phyloP scores from a whole-genome alignment of 2,888 invertebrate species.

The Heterodera filipjevi region DNA sequence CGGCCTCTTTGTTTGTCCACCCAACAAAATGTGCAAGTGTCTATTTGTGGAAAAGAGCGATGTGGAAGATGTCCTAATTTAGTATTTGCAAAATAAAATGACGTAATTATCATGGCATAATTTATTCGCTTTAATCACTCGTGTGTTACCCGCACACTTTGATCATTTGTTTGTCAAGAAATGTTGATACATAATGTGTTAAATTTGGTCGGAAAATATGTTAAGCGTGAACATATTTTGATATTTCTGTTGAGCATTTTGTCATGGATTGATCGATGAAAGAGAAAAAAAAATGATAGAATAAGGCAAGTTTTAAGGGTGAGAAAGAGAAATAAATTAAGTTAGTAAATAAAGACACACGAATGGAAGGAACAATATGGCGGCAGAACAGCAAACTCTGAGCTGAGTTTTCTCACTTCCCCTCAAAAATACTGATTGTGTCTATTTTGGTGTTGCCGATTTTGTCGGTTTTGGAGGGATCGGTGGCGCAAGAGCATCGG shows the following conservation, averaged over 20 bases:
- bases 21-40: not conserved
- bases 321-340: conserved; percentile 16
- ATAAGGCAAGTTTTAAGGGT: conserved; percentile 7
- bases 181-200: not conserved
- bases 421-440: no score
- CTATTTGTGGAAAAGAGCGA: no score
- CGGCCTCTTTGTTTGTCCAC: not conserved
- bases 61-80: no score
- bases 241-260: conserved; percentile 3
- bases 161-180: not conserved
- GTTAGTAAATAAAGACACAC: not conserved
- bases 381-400: conserved; percentile 5
- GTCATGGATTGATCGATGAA: not conserved
- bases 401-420: conserved; percentile 10
- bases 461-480: conserved; percentile 35
- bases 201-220: not conserved
- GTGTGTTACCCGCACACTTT: conserved; percentile 8
- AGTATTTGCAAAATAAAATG: not conserved
- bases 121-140: not conserved
- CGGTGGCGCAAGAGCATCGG: conserved; percentile 38
- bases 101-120: not conserved
- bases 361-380: not conserved
- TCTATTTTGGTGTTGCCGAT: conserved; percentile 12
- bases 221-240: not conserved
- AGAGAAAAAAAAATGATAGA: not conserved